Evolutionary conservation across 1,140 invertebrate genomes (phyloP).

Genomic region (Rhizoglyphus robini): DNA sequence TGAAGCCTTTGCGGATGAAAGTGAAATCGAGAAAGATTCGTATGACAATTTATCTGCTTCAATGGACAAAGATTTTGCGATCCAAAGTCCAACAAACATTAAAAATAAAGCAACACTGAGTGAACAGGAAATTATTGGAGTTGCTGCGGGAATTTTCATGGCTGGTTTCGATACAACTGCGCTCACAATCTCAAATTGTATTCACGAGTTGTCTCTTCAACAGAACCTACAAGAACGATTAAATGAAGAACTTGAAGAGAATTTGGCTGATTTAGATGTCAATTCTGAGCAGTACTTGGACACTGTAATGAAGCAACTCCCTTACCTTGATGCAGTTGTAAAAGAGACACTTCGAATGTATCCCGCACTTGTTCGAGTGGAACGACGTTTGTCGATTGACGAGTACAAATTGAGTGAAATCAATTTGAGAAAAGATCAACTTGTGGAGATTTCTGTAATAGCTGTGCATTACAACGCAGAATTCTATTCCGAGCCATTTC

Average conservation of each 20-base stretch:
- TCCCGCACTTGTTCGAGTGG: conserved; percentile 25
- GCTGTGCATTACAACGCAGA: conserved; percentile 24
- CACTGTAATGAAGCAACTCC: conserved; percentile 21
- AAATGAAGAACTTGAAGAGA: too few species aligned
- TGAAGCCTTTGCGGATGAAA: neutral
- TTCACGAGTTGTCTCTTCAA: conserved; percentile 50
- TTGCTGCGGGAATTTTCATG: conserved; percentile 50
- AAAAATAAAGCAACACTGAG: conserved; percentile 26
- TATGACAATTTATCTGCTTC: neutral
- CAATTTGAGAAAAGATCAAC: neutral
- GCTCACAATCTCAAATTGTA: conserved; percentile 46
- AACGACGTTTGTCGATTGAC: neutral
- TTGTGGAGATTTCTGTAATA: conserved; percentile 15
- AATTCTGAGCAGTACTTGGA: conserved; percentile 24
- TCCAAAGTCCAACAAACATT: neutral
- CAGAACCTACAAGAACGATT: conserved; percentile 48
- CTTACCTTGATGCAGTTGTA: conserved; percentile 27
- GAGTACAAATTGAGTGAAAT: neutral
- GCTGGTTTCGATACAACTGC: conserved; percentile 64
- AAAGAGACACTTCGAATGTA: conserved; percentile 28
- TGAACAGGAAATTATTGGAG: conserved; percentile 42
- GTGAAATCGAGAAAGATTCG: neutral
- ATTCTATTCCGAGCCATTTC: conserved; percentile 24
- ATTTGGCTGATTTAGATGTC: conserved; percentile 37
- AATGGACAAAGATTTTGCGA: neutral